A percentile compares a stretch with the other conserved stretches of the same genome.
These are phyloP conservation scores for Nansenia antarctica DNA, from an alignment of 2,113 vertebrate species.

Conservation along the genomic window DNA sequence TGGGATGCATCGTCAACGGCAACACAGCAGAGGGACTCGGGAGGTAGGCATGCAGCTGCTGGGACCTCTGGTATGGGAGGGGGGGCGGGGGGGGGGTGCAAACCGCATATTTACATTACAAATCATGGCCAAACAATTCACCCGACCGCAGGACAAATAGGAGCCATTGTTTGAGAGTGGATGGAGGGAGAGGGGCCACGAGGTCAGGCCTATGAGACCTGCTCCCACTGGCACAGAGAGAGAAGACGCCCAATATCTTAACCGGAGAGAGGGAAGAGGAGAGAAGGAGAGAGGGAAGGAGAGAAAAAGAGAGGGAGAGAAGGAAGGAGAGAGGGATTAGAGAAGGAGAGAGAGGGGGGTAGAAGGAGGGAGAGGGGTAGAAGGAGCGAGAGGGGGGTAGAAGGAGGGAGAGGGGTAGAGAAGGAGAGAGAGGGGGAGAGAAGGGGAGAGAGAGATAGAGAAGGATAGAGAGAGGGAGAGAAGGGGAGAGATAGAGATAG, in stretches of 20 bases:
- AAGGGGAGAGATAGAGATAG: too few species aligned
- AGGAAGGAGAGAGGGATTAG: background rate
- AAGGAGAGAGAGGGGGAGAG: too few species aligned
- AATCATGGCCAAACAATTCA: conserved; percentile 69
- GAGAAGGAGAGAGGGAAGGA: background rate
- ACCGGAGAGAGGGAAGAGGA: background rate
- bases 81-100: conserved; percentile 36
- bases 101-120: conserved; percentile 73
- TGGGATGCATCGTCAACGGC: conserved; percentile 49
- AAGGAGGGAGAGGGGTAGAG: too few species aligned
- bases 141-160: conserved; percentile 59
- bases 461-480: too few species aligned
- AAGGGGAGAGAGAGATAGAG: too few species aligned
- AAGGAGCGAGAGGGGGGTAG: too few species aligned
- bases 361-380: background rate
- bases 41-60: too few species aligned
- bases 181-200: conserved; percentile 16
- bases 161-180: conserved; percentile 41
- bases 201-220: background rate
- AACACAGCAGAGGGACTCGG: conserved; percentile 52
- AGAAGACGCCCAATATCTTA: too few species aligned
- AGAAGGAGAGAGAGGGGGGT: background rate
- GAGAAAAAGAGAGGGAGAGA: background rate
- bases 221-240: background rate
- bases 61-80: too few species aligned